Evolutionary conservation across 2,797 vertebrate genomes (phyloP).

Genomic region (Schizothorax lantsangensis): DNA sequence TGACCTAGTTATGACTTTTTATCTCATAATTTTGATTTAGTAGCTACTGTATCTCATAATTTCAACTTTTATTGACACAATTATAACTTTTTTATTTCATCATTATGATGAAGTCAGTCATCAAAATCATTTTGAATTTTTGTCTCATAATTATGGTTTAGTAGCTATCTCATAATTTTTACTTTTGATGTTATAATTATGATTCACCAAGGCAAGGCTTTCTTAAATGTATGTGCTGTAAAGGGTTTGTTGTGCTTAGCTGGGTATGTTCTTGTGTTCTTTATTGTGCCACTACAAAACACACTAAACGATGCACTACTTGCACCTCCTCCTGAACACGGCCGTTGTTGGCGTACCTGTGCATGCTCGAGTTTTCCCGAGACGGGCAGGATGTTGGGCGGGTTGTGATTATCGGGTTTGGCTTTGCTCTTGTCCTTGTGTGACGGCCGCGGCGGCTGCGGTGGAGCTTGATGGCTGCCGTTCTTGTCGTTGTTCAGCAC

Average conservation of each 20-base stretch:
- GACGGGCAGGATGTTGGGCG: constrained; percentile 85
- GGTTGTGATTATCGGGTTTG: constrained; percentile 65
- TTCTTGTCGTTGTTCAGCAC: constrained; percentile 79
- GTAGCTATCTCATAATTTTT: background rate
- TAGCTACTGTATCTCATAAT: background rate
- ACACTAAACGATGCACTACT: background rate
- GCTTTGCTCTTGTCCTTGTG: constrained; percentile 73
- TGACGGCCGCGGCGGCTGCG: constrained; percentile 64
- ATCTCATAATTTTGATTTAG: background rate
- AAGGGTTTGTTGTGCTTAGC: background rate
- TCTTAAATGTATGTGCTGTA: background rate
- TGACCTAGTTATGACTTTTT: background rate
- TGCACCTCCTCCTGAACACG: background rate
- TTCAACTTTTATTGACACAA: background rate
- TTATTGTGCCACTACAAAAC: background rate
- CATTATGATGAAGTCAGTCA: background rate
- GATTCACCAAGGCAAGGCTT: background rate
- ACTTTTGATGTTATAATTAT: background rate
- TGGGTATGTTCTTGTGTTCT: background rate
- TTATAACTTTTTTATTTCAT: background rate
- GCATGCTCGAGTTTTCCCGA: constrained; percentile 88
- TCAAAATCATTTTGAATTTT: background rate
- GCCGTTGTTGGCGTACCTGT: constrained; percentile 48
- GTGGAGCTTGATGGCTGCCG: constrained; percentile 70
- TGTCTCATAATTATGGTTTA: background rate